phyloP scores from a whole-genome alignment of 2,888 invertebrate genomes.

The Orchesellides sinensis region DNA sequence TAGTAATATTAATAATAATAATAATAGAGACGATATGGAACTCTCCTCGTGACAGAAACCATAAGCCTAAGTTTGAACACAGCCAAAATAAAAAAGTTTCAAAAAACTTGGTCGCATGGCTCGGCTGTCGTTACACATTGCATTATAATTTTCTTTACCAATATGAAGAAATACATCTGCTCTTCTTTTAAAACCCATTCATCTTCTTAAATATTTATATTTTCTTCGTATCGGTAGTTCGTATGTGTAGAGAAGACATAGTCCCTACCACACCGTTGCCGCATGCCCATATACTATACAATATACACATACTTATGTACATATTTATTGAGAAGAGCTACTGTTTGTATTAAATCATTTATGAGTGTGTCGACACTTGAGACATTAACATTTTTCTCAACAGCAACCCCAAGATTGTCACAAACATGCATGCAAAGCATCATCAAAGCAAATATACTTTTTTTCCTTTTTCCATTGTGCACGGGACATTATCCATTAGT shows the following conservation, averaged over 20 bases:
- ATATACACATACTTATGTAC: no score
- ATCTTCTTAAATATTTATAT: constrained; percentile 58
- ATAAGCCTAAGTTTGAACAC: no score
- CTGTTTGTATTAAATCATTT: not conserved
- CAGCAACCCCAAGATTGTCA: no score
- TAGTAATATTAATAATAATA: no score
- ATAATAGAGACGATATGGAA: no score
- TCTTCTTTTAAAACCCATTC: constrained; percentile 50
- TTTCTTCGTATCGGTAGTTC: constrained; percentile 1
- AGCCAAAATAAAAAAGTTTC: no score
- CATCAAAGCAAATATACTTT: no score
- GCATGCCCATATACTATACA: no score
- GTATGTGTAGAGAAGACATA: constrained; percentile 3
- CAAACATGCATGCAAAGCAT: no score
- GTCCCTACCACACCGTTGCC: not conserved
- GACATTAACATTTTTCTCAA: constrained; percentile 9
- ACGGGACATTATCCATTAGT: no score
- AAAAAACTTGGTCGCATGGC: not conserved
- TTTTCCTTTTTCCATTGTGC: not conserved
- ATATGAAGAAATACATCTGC: constrained; percentile 51
- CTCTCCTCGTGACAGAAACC: constrained; percentile 29
- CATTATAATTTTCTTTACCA: not conserved
- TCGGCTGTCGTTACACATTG: not conserved
- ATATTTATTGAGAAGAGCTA: no score
- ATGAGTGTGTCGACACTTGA: constrained; percentile 13